Evolutionary conservation across 2,888 invertebrate species (phyloP).

Genomic region (Tipula unca): DNA sequence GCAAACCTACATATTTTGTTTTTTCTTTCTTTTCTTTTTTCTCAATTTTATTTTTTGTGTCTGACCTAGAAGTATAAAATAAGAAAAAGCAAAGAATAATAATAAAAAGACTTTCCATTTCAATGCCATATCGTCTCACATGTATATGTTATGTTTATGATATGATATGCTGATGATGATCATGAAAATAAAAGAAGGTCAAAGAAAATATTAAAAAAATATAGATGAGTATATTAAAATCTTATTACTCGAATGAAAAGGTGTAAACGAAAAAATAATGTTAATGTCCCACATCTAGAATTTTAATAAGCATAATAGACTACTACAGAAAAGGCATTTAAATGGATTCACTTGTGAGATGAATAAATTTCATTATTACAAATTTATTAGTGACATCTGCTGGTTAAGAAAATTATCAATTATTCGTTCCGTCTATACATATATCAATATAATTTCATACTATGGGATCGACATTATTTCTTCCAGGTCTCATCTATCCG

Average conservation of each 20-base stretch:
- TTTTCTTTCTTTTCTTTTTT: not conserved
- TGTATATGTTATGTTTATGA: not conserved
- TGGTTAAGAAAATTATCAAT: no score
- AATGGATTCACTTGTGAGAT: no score
- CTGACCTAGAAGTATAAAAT: constrained; percentile 18
- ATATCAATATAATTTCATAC: no score
- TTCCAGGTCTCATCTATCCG: no score
- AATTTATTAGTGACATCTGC: no score
- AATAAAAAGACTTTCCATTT: constrained; percentile 19
- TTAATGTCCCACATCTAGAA: not conserved
- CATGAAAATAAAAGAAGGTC: not conserved
- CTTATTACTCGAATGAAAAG: not conserved
- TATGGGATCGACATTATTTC: no score
- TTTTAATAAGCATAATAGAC: no score
- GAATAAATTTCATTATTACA: no score
- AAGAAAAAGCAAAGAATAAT: constrained; percentile 16
- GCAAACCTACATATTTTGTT: constrained; percentile 16
- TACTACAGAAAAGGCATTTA: no score
- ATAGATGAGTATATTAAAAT: not conserved
- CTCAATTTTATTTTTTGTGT: constrained; percentile 15
- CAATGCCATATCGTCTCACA: constrained; percentile 18
- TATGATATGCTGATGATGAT: not conserved
- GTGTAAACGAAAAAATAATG: not conserved
- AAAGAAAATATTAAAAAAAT: not conserved
- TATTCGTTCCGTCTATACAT: no score